A percentile compares a stretch with the other conserved stretches of the same genome.
phyloP scores from a whole-genome alignment of 1,140 invertebrate genomes.

The Tribolium madens region DNA sequence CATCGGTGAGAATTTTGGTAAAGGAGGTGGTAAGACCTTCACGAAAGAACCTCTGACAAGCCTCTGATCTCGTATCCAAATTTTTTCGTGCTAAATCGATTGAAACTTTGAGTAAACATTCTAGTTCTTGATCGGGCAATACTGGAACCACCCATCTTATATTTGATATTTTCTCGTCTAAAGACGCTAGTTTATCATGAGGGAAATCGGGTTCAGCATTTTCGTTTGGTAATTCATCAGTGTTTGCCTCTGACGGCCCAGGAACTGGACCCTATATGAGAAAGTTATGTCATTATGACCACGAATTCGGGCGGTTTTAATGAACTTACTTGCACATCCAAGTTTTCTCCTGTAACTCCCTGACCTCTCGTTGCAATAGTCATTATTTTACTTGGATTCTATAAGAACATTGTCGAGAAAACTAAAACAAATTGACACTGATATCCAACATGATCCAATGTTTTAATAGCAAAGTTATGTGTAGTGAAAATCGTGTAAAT shows the following conservation, averaged over 20 bases:
- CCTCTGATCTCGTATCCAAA: conserved; percentile 89
- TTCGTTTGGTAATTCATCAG: conserved; percentile 67
- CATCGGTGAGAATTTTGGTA: conserved; percentile 97
- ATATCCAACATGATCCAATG: neutral
- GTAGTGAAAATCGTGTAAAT: neutral
- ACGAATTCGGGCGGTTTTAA: neutral
- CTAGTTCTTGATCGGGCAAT: conserved; percentile 94
- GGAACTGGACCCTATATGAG: conserved; percentile 49
- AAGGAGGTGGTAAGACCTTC: conserved; percentile 96
- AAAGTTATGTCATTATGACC: neutral
- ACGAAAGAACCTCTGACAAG: conserved; percentile 95
- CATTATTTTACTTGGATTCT: conserved; percentile 65
- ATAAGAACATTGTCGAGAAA: conserved; percentile 56
- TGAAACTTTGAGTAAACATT: conserved; percentile 89
- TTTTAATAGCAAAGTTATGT: neutral
- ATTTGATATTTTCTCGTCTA: conserved; percentile 96
- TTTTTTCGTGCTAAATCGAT: conserved; percentile 87
- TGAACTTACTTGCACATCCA: conserved; percentile 69
- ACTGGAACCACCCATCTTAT: conserved; percentile 97
- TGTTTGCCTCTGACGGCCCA: conserved; percentile 67
- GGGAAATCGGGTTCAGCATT: conserved; percentile 83
- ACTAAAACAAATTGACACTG: conserved; percentile 47
- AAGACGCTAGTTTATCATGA: conserved; percentile 82
- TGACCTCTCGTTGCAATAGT: conserved; percentile 75
- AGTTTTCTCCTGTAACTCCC: conserved; percentile 71